Conservation (phyloP, 2,113 vertebrate genomes). For the Eclectus roratus region DNA sequence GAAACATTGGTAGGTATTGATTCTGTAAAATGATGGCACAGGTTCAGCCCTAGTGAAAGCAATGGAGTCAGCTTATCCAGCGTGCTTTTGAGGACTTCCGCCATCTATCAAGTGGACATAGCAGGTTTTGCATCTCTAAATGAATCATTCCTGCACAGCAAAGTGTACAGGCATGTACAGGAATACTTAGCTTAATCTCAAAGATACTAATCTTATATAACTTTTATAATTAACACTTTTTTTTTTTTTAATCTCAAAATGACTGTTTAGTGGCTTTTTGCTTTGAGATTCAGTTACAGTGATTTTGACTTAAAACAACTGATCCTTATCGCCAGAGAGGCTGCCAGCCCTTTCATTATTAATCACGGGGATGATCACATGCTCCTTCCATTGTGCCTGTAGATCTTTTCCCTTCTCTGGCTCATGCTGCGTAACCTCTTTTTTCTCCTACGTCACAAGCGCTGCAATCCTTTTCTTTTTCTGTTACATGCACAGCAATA, state of each 20-base stretch:
- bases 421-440: slow-evolving; percentile 42
- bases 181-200: not conserved
- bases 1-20: slow-evolving; percentile 33
- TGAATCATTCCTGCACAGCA: not conserved
- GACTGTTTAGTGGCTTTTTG: not conserved
- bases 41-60: slow-evolving; percentile 13
- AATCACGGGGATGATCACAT: not conserved
- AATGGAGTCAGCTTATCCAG: not conserved
- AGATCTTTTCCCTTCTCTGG: not conserved
- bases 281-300: not conserved
- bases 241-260: not conserved
- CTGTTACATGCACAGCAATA: slow-evolving; percentile 26
- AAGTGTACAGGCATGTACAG: not conserved
- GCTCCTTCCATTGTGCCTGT: not conserved
- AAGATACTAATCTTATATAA: not conserved
- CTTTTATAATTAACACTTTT: not conserved
- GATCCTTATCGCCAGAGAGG: not conserved
- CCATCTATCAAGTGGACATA: not conserved
- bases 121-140: not conserved
- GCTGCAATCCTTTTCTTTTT: slow-evolving; percentile 46
- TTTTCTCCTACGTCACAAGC: slow-evolving; percentile 16
- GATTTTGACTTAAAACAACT: not conserved
- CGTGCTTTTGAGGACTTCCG: slow-evolving; percentile 32
- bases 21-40: not conserved
- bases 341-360: not conserved